Base-by-base conservation (phyloP, 2,888 invertebrate genomes). In the Itoplectis maculator region DNA sequence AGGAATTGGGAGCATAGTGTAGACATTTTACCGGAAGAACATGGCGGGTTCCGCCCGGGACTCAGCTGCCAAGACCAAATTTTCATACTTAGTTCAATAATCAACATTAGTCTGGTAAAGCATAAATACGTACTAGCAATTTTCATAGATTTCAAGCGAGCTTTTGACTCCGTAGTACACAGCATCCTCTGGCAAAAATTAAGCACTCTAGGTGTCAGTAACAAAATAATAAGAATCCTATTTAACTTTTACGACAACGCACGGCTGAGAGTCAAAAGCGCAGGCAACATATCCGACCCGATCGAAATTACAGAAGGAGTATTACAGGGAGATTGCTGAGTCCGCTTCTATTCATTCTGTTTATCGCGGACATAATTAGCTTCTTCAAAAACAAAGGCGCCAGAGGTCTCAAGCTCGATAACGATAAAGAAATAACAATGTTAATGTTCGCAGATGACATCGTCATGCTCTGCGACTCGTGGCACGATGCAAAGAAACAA, bases 81-180 rank as follows among this genome's bases (percentile, higher is more conserved):
- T 6, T 82, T 80, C 51, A 37, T 63, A n/a, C 45, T 79, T 13
- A 54, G 23, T 0, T 49, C 70, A 13, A 65, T 70, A 0, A 72
- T 79, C 11, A 75, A 76, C 15, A 56, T 75, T n/a, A 63, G 70
- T 11, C 47, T 84, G n/a, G 49, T 42, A 11, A 65, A 42, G 1
- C 37, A 49, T 9, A 65, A 51, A 11, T 15, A 70, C n/a, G 49
- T 59, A 2, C 66, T 66, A 15, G 84, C 73, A 7, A 68, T 82
- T 37, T 84, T 84, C 15, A 66, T 84, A 4, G 82, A 84, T 51
- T 75, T 82, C 20, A 63, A 68, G 37, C 18, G 70, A 47, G 84
- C 79, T 0, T 82, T 84, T 42, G 61, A 61, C 56, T 74, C 76
- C 2, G 49, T 82, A 5, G 15, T 54, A 5, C 84, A 82, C 11